phyloP scores from a whole-genome alignment of 2,797 vertebrate species.

The Hapalemur alaotrensis region DNA sequence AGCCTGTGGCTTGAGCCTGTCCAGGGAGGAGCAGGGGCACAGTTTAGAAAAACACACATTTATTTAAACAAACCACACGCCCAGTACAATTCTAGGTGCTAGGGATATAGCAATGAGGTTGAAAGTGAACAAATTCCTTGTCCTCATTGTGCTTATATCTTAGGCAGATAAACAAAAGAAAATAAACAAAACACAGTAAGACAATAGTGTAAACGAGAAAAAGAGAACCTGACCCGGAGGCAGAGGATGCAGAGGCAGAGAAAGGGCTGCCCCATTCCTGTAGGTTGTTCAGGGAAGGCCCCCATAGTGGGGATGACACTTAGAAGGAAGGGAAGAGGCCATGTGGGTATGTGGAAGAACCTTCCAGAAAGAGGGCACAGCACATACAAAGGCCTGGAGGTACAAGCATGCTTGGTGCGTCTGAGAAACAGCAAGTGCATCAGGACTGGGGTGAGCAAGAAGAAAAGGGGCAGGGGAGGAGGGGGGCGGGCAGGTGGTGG shows the following conservation, averaged over 20 bases:
- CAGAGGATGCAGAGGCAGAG: neutral
- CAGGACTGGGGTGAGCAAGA: neutral
- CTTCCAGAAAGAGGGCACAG: neutral
- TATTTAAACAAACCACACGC: neutral
- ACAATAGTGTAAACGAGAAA: neutral
- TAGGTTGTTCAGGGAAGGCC: neutral
- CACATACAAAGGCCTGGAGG: neutral
- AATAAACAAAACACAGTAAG: neutral
- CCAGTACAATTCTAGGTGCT: neutral
- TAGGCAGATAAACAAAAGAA: neutral
- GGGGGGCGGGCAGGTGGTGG: fast-evolving
- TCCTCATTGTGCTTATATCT: too few species aligned
- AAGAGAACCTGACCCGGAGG: neutral
- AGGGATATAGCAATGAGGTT: neutral
- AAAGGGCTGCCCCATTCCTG: neutral
- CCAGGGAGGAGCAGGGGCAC: neutral
- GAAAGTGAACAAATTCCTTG: neutral
- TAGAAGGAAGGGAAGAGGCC: neutral
- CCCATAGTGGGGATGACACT: too few species aligned
- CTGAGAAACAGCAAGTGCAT: neutral
- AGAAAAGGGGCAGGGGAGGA: neutral
- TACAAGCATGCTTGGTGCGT: too few species aligned
- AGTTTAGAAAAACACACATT: neutral
- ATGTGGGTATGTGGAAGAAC: neutral
- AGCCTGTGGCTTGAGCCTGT: neutral